A percentile compares a stretch with the other conserved stretches of the same genome.
Conservation (phyloP, 2,797 vertebrate genomes). For the Merluccius polli region DNA sequence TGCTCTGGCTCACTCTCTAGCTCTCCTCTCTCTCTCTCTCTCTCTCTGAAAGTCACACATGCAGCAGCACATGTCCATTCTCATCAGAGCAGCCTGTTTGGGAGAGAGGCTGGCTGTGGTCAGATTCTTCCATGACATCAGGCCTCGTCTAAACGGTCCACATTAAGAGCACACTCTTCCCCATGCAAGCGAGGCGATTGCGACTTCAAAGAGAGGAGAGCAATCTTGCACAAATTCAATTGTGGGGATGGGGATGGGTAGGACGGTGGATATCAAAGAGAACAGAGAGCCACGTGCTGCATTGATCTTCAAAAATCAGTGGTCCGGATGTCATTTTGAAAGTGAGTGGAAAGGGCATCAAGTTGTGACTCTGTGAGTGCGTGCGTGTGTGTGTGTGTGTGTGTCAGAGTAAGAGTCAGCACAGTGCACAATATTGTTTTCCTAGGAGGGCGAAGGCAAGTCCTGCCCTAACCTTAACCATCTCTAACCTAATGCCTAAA, state of each 20-base stretch:
- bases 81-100: slow-evolving; percentile 11
- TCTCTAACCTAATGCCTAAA: too few relatives aligned
- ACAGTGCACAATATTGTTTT: too few relatives aligned
- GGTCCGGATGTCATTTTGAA: slow-evolving; percentile 36
- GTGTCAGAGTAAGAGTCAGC: too few relatives aligned
- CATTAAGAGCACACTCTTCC: slow-evolving; percentile 42
- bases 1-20: too few relatives aligned
- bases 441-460: too few relatives aligned
- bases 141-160: slow-evolving; percentile 42
- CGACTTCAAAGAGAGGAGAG: slow-evolving; percentile 37
- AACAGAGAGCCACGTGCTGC: slow-evolving; percentile 36
- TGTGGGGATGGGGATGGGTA: slow-evolving; percentile 27
- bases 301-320: slow-evolving; percentile 52
- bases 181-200: slow-evolving; percentile 18
- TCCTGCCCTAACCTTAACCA: too few relatives aligned
- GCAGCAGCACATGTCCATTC: slow-evolving; percentile 37
- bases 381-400: background rate
- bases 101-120: slow-evolving; percentile 8
- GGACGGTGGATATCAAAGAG: slow-evolving; percentile 46
- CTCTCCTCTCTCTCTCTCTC: too few relatives aligned
- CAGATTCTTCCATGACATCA: slow-evolving; percentile 25
- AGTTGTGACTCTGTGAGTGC: slow-evolving; percentile 10
- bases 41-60: background rate
- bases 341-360: slow-evolving; percentile 7
- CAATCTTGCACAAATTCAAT: slow-evolving; percentile 42